These are phyloP conservation scores for Campopleginae sp. DNA, from an alignment of 2,888 invertebrate genomes.

Conservation along the genomic window DNA sequence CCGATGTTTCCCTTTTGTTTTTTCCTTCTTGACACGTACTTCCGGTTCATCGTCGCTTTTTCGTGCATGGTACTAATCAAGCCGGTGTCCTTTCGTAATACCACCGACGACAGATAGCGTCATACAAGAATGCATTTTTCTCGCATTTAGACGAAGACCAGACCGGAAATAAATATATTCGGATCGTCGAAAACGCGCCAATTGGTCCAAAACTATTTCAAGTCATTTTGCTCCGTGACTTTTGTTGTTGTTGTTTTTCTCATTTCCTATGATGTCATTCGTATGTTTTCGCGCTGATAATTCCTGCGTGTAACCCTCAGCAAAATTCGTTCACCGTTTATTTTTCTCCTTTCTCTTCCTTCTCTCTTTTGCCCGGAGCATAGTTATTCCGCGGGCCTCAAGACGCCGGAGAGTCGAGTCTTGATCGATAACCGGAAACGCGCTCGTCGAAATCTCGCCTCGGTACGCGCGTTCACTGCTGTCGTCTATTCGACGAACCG, in stretches of 20 bases:
- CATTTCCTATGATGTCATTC: background rate
- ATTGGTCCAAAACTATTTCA: slow-evolving; percentile 39
- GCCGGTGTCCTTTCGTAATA: background rate
- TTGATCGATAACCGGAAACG: slow-evolving; percentile 47
- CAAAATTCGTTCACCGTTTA: slow-evolving; percentile 32
- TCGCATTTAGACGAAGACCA: slow-evolving; percentile 2
- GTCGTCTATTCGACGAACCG: slow-evolving; percentile 80
- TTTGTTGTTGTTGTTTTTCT: slow-evolving; percentile 15
- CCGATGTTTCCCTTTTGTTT: slow-evolving; percentile 44
- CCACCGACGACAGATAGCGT: background rate
- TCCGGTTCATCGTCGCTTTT: slow-evolving; percentile 5
- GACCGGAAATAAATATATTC: slow-evolving; percentile 15
- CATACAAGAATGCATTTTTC: background rate
- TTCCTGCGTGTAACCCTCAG: slow-evolving; percentile 21
- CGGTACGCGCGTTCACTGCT: slow-evolving; percentile 76
- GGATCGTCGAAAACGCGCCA: slow-evolving; percentile 29
- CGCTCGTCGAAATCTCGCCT: slow-evolving; percentile 55
- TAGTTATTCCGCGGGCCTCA: background rate
- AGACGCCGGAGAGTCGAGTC: slow-evolving; percentile 4
- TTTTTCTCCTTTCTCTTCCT: background rate
- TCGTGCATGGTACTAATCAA: no score
- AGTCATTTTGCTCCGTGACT: slow-evolving; percentile 7
- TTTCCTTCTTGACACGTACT: slow-evolving; percentile 26
- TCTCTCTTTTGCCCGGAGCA: background rate
- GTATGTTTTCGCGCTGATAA: background rate